Evolutionary conservation across 1,140 invertebrate species (phyloP).

Genomic region (Hyposmocoma kahamanoa): DNA sequence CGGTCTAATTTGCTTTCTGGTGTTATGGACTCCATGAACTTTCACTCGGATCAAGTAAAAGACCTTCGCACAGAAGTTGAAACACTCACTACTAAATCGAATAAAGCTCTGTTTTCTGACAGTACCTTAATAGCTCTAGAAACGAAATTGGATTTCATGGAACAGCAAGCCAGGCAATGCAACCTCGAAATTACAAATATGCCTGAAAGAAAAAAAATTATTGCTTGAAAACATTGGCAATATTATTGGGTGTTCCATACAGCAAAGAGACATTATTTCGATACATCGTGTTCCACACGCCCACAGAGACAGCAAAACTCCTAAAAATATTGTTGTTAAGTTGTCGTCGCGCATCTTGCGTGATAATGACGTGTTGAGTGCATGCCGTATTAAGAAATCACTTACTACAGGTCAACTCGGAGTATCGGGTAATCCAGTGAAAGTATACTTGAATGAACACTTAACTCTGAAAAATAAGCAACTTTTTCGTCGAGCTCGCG

Average conservation of each 20-base stretch:
- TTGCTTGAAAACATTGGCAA: conserved; percentile 4
- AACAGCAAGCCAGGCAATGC: too few relatives aligned
- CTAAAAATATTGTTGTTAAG: conserved; percentile 23
- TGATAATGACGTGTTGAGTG: conserved; percentile 16
- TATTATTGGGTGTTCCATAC: conserved; percentile 4
- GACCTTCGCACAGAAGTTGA: too few relatives aligned
- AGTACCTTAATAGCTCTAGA: too few relatives aligned
- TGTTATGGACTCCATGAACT: too few relatives aligned
- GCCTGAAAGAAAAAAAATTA: too few relatives aligned
- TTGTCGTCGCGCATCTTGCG: conserved; percentile 9
- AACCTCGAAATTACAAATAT: too few relatives aligned
- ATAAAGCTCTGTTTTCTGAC: too few relatives aligned
- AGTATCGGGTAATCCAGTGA: conserved; percentile 2
- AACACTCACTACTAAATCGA: too few relatives aligned
- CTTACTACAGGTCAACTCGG: conserved; percentile 5
- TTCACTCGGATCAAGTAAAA: too few relatives aligned
- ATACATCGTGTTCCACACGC: conserved; percentile 24
- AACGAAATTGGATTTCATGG: too few relatives aligned
- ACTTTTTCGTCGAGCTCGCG: conserved; percentile 18
- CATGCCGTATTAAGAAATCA: conserved; percentile 11
- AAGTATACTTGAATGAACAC: conserved; percentile 18
- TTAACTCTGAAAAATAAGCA: conserved; percentile 17
- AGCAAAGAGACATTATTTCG: conserved; percentile 10
- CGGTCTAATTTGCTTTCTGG: too few relatives aligned
- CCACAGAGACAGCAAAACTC: conserved; percentile 2